Percentiles rank a stretch among this genome's conserved stretches.
phyloP scores from a whole-genome alignment of 37 sponge, comb jelly and placozoan species.

The Amphimedon queenslandica region DNA sequence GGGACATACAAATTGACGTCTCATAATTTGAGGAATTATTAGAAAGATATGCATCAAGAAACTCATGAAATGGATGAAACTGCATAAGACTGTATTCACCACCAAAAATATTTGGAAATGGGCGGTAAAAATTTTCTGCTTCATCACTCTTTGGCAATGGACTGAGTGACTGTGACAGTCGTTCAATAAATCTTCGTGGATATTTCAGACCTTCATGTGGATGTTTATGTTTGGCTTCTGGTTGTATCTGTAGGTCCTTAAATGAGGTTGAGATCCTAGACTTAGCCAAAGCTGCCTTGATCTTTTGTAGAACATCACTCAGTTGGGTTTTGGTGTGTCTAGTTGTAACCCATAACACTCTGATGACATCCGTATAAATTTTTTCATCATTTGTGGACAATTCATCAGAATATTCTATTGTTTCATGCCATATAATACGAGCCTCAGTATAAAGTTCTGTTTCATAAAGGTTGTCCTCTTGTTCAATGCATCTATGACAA shows the following conservation, averaged over 20 bases:
- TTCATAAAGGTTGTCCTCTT: neutral
- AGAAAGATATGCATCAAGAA: neutral
- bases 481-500: neutral
- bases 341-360: neutral
- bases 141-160: neutral
- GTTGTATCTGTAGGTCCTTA: neutral
- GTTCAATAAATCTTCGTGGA: too few relatives aligned
- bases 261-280: neutral
- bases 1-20: neutral
- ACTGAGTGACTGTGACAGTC: neutral
- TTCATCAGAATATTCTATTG: neutral
- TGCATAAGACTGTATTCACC: neutral
- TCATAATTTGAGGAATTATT: neutral
- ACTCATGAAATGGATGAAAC: neutral
- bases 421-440: neutral
- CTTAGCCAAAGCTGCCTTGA: neutral
- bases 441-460: neutral
- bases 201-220: too few relatives aligned
- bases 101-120: neutral
- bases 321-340: neutral
- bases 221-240: too few relatives aligned
- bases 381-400: neutral
- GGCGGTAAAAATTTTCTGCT: neutral
- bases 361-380: neutral
- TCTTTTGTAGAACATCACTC: neutral